phyloP scores from a whole-genome alignment of 2,797 vertebrate species.

The Vireo griseus region DNA sequence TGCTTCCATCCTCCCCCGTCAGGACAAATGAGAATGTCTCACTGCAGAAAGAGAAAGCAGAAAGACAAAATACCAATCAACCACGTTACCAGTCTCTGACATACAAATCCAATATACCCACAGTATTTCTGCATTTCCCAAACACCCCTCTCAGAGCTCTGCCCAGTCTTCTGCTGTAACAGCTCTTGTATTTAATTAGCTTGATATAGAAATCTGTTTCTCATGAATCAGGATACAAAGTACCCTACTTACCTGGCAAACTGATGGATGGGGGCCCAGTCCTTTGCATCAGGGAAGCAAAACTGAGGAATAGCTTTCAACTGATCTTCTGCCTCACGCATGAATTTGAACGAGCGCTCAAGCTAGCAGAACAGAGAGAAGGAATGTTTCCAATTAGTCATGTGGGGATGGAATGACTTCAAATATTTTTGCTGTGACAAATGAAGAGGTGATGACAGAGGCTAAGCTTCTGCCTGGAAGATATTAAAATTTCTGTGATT shows the following conservation, averaged over 20 bases:
- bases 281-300: constrained; percentile 88
- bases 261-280: constrained; percentile 84
- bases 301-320: constrained; percentile 89
- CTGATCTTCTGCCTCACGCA: constrained; percentile 88
- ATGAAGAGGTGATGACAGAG: constrained; percentile 59
- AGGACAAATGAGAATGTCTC: constrained; percentile 92
- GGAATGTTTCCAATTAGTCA: constrained; percentile 67
- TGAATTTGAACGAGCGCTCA: constrained; percentile 87
- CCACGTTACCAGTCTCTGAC: neutral
- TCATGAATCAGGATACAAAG: neutral
- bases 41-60: constrained; percentile 60
- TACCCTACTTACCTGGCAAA: constrained; percentile 79
- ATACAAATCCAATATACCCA: neutral
- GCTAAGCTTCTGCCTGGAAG: constrained; percentile 61
- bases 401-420: constrained; percentile 50
- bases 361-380: constrained; percentile 71
- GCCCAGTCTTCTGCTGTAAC: neutral
- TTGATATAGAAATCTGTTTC: neutral
- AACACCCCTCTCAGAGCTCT: neutral
- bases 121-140: neutral
- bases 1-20: constrained; percentile 88
- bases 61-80: neutral
- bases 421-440: constrained; percentile 55
- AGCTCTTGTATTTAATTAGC: neutral
- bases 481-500: constrained; percentile 45